Evolutionary conservation across 1,140 invertebrate species (phyloP), one percentile per base, ranked within the genome.

Genomic region (Aleiodes sp.): DNA sequence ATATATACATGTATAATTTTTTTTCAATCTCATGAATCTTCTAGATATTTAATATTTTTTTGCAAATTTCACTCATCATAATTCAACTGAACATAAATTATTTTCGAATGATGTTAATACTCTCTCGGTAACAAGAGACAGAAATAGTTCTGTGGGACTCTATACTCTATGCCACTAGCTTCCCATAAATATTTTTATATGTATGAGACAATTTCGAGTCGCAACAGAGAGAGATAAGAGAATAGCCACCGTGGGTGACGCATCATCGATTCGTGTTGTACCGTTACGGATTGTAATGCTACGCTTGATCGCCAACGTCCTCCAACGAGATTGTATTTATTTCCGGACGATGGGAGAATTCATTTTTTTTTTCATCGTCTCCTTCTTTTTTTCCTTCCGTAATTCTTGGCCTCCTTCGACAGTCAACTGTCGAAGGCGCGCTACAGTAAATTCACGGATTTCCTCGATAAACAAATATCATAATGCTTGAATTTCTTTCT

Each of bases 201-300:
- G 41, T 46, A 43, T 39, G 61, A 43, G 61, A 43, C 21, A 35
- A 35, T 39, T 43, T 41, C 3, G 61, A 9, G 12, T 39, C 14
- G 39, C 1, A 2, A 43, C 12, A 35, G 33, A 63, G 21, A 62
- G n/a, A 61, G 35, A 61, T 14, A 39, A 19, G 29, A 31, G 56
- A 59, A 29, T 59, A 59, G 56, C 56, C 26, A 59, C 10, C 12
- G 24, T 28, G 26, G 52, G 28, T 59, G 56, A 59, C 56, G 28
- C 56, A 59, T 31, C 56, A 59, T 59, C 56, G 56, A 59, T 59
- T 26, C n/a, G 56, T 31, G n/a, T 59, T n/a, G 28, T 59, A 59
- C 56, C 56, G 56, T 59, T 59, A 59, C 56, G 10, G 28, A 59
- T 59, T 59, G 56, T 59, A 59, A 59, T 59, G 28, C 56, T 59